Evolutionary conservation across 2,797 vertebrate genomes (phyloP).

Genomic region (Oreochromis mossambicus): DNA sequence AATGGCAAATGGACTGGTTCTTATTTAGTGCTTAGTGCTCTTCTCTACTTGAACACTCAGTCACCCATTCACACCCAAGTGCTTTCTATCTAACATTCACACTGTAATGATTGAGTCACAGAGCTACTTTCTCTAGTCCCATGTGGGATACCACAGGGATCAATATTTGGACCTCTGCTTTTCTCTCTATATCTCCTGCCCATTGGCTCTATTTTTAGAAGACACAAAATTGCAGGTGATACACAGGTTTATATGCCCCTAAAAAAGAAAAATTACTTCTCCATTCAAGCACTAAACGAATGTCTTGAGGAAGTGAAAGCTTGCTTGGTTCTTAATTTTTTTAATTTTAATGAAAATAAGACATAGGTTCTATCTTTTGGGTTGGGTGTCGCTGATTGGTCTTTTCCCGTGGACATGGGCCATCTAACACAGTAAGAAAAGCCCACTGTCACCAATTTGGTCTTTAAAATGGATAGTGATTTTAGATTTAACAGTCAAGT

Average conservation of each 20-base stretch:
- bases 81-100: neutral
- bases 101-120: neutral
- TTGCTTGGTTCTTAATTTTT: neutral
- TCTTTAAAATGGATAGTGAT: neutral
- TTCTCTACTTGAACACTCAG: neutral
- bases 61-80: neutral
- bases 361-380: neutral
- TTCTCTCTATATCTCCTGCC: neutral
- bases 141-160: neutral
- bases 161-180: neutral
- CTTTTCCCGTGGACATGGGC: neutral
- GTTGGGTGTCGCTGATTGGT: neutral
- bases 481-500: neutral
- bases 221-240: neutral
- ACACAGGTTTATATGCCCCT: neutral
- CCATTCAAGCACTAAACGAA: neutral
- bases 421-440: neutral
- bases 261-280: neutral
- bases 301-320: neutral
- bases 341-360: neutral
- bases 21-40: neutral
- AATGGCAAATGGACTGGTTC: neutral
- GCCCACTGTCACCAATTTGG: neutral
- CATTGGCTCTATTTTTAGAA: neutral
- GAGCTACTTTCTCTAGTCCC: neutral